Conservation (phyloP, 2,113 vertebrate genomes). For the Pelobates fuscus region DNA sequence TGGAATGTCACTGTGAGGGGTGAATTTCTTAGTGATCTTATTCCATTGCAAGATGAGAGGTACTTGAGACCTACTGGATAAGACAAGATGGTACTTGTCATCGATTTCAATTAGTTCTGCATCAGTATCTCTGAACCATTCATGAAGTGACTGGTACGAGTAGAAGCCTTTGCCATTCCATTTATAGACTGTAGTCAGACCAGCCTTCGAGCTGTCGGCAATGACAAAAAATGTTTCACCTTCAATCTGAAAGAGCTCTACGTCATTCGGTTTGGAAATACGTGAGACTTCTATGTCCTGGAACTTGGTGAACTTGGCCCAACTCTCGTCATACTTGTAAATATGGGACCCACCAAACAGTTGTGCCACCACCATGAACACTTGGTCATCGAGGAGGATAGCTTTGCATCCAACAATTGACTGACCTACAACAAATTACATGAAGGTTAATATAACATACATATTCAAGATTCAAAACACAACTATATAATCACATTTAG, state of each 20-base stretch:
- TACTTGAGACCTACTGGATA: constrained; percentile 93
- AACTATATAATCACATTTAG: too few relatives aligned
- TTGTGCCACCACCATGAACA: constrained; percentile 96
- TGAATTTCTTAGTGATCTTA: constrained; percentile 85
- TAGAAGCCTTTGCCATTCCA: constrained; percentile 98
- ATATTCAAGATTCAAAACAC: too few relatives aligned
- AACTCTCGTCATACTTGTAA: constrained; percentile 94
- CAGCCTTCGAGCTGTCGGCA: constrained; percentile 95
- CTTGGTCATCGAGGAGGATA: constrained; percentile 89
- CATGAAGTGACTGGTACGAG: constrained; percentile 91
- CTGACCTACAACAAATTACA: constrained; percentile 76
- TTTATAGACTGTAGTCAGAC: constrained; percentile 94
- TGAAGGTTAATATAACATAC: background rate
- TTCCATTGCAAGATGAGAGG: constrained; percentile 97
- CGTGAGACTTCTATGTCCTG: constrained; percentile 95
- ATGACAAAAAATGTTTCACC: constrained; percentile 91
- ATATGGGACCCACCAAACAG: constrained; percentile 97
- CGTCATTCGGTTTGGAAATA: constrained; percentile 97
- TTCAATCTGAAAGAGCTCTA: constrained; percentile 92
- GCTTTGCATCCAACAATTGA: constrained; percentile 96
- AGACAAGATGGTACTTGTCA: constrained; percentile 87
- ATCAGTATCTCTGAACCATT: constrained; percentile 97
- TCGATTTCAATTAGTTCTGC: constrained; percentile 90
- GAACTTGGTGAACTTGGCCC: constrained; percentile 95
- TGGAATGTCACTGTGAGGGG: constrained; percentile 87